A percentile compares a stretch with the other conserved stretches of the same genome.
Evolutionary conservation across 2,888 invertebrate species (phyloP).

Genomic region (Drosophila antonietae): DNA sequence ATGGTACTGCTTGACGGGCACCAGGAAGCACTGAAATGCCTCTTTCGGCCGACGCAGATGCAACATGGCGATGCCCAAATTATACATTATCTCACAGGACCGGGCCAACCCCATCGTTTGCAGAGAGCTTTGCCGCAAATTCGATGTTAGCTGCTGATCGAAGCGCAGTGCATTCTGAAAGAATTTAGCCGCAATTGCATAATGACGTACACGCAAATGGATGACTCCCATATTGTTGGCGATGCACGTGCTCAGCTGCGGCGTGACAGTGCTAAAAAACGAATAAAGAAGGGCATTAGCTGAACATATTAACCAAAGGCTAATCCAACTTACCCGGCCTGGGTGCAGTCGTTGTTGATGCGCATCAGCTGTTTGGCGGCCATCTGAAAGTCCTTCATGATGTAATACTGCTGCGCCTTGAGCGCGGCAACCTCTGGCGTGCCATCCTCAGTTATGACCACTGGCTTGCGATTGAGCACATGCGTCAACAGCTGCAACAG

Average conservation of each 20-base stretch:
- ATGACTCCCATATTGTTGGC: constrained; percentile 85
- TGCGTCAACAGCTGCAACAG: constrained; percentile 80
- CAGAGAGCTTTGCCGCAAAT: constrained; percentile 75
- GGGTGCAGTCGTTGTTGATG: constrained; percentile 72
- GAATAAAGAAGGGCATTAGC: neutral
- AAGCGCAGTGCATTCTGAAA: constrained; percentile 84
- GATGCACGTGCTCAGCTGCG: constrained; percentile 82
- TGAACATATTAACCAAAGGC: neutral
- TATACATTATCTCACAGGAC: constrained; percentile 84
- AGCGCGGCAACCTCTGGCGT: constrained; percentile 82
- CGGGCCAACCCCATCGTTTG: constrained; percentile 81
- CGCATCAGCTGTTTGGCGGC: constrained; percentile 84
- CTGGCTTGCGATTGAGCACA: constrained; percentile 80
- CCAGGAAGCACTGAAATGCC: constrained; percentile 96
- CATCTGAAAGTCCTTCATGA: constrained; percentile 85
- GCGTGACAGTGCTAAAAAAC: constrained; percentile 70
- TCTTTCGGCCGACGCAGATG: constrained; percentile 92
- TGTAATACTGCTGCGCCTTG: constrained; percentile 84
- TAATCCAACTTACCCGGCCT: constrained; percentile 67
- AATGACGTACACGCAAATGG: constrained; percentile 84
- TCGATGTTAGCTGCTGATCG: constrained; percentile 79
- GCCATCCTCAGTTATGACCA: constrained; percentile 82
- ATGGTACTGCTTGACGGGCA: constrained; percentile 93
- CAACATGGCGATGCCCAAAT: constrained; percentile 89
- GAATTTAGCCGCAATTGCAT: constrained; percentile 84